Evolutionary conservation across 2,797 vertebrate genomes (phyloP).

Genomic region (Euthynnus affinis): DNA sequence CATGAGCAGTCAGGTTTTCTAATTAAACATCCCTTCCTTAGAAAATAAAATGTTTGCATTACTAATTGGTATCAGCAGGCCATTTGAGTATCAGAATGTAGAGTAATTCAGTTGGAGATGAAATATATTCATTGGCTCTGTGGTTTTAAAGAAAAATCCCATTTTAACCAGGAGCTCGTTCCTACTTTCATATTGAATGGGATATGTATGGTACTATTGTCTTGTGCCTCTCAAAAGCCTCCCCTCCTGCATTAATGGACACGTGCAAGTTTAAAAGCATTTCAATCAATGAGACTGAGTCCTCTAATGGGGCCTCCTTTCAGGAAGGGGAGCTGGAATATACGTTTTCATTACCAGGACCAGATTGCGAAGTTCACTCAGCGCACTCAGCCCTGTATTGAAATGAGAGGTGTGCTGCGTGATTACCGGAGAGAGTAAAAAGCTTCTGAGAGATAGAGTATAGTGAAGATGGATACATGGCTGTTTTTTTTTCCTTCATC

Average conservation of each 20-base stretch:
- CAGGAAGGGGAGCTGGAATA: conserved; percentile 81
- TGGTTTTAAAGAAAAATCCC: conserved; percentile 20
- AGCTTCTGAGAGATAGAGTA: conserved; percentile 68
- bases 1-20: conserved; percentile 54
- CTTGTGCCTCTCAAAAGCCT: conserved; percentile 64
- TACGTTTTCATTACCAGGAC: conserved; percentile 82
- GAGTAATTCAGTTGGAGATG: conserved; percentile 34
- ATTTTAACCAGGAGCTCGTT: conserved; percentile 53
- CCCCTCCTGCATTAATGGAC: conserved; percentile 77
- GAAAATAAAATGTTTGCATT: conserved; percentile 58
- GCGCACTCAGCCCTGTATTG: conserved; percentile 75
- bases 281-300: conserved; percentile 85
- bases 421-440: conserved; percentile 76
- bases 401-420: conserved; percentile 80
- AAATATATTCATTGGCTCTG: conserved; percentile 16
- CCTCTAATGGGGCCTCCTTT: conserved; percentile 84
- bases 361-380: conserved; percentile 75
- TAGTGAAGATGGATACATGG: conserved; percentile 56
- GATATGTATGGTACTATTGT: conserved; percentile 61
- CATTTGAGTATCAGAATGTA: conserved; percentile 30
- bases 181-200: conserved; percentile 49
- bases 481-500: conserved; percentile 36
- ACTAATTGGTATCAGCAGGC: conserved; percentile 29
- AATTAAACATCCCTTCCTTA: conserved; percentile 60
- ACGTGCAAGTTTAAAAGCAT: conserved; percentile 85